Conservation (phyloP, 2,888 invertebrate species). For the Acleris sparsana region DNA sequence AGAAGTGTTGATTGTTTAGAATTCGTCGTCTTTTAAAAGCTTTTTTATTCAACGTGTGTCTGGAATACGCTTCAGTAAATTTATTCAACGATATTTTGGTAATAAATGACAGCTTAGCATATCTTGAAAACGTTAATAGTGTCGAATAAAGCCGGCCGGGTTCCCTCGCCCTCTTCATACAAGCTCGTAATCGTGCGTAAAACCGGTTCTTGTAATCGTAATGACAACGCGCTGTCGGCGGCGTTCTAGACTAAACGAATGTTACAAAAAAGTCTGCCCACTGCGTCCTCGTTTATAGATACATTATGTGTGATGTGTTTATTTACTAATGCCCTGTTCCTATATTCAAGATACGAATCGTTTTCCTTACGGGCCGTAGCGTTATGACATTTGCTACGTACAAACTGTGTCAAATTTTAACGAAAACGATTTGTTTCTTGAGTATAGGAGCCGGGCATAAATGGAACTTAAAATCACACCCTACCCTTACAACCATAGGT, state of each 20-base stretch:
- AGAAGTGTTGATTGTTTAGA: no score
- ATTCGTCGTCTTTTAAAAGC: not conserved
- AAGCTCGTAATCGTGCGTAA: constrained; percentile 37
- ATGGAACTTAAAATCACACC: no score
- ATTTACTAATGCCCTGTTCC: no score
- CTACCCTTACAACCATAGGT: no score
- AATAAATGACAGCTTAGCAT: constrained; percentile 36
- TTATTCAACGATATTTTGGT: constrained; percentile 30
- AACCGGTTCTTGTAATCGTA: constrained; percentile 39
- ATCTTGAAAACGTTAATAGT: constrained; percentile 34
- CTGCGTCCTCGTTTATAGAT: constrained; percentile 1
- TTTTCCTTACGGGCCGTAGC: no score
- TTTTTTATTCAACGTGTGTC: not conserved
- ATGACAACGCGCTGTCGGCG: constrained; percentile 36
- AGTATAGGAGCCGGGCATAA: no score
- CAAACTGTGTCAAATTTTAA: no score
- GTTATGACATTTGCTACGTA: no score
- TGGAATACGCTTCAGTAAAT: constrained; percentile 12
- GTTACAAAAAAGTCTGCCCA: constrained; percentile 20
- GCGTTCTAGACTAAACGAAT: constrained; percentile 35
- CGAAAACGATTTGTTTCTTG: no score
- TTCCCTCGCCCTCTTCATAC: constrained; percentile 32
- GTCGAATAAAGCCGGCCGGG: constrained; percentile 21
- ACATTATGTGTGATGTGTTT: not conserved
- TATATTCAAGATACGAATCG: no score